A percentile compares a stretch with the other conserved stretches of the same genome.
These are phyloP conservation scores for Rhineura floridana DNA, from an alignment of 2,113 vertebrate genomes.

Conservation along the genomic window DNA sequence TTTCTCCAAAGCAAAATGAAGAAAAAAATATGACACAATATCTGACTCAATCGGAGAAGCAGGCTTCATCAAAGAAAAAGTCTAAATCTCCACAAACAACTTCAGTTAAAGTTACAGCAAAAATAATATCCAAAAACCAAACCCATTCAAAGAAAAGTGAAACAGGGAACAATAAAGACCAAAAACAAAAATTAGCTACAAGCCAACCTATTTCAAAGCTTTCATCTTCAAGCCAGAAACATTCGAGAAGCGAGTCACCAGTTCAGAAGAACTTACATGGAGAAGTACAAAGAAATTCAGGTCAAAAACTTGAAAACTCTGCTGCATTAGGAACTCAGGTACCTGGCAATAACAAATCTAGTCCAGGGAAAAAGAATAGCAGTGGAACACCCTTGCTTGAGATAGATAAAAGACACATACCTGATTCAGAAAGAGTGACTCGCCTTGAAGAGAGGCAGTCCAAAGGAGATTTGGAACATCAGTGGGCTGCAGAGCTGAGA, in stretches of 20 bases:
- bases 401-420: slow-evolving; percentile 15
- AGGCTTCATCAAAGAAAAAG: slow-evolving; percentile 79
- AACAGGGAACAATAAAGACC: slow-evolving; percentile 69
- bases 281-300: slow-evolving; percentile 40
- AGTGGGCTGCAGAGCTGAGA: slow-evolving; percentile 24
- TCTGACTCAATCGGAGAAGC: slow-evolving; percentile 72
- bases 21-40: slow-evolving; percentile 78
- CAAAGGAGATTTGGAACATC: slow-evolving; percentile 11
- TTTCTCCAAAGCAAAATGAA: slow-evolving; percentile 85
- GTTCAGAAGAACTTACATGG: slow-evolving; percentile 45
- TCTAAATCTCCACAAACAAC: slow-evolving; percentile 72
- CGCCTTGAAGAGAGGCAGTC: slow-evolving; percentile 51
- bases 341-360: slow-evolving; percentile 47
- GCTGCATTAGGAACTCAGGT: slow-evolving; percentile 11
- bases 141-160: slow-evolving; percentile 71
- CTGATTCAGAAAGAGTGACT: slow-evolving; percentile 49
- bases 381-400: slow-evolving; percentile 17
- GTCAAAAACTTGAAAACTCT: slow-evolving; percentile 29
- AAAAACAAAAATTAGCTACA: slow-evolving; percentile 67
- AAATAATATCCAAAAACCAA: slow-evolving; percentile 70
- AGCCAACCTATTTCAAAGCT: slow-evolving; percentile 62
- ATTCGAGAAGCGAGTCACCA: slow-evolving; percentile 67
- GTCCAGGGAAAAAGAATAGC: slow-evolving; percentile 52
- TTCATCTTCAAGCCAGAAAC: slow-evolving; percentile 64
- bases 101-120: slow-evolving; percentile 76